Evolutionary conservation across 2,113 vertebrate genomes (phyloP).

Genomic region (Raphicerus campestris): DNA sequence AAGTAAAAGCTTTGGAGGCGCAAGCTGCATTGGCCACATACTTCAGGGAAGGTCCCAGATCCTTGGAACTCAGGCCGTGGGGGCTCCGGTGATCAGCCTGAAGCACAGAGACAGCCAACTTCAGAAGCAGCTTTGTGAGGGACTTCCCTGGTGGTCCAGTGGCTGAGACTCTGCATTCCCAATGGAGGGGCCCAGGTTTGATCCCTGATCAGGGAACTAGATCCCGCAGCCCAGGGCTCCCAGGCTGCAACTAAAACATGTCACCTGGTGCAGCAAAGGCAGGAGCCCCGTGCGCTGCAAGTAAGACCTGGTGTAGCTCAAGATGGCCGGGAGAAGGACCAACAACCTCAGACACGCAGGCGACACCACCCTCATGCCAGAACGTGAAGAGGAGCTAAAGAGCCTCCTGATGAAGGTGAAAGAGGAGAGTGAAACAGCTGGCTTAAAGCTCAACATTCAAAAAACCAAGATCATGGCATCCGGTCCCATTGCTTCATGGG

Average conservation of each 20-base stretch:
- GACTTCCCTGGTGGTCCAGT: background rate
- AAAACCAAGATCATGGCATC: background rate
- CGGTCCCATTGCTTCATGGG: background rate
- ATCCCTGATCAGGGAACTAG: background rate
- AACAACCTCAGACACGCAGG: accelerated
- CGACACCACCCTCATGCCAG: background rate
- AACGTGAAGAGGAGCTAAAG: background rate
- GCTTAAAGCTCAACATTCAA: background rate
- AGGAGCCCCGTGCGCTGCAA: accelerated
- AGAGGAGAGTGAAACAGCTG: background rate
- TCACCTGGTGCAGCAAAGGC: accelerated
- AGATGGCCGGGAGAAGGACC: accelerated
- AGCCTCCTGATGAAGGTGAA: background rate
- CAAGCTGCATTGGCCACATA: accelerated
- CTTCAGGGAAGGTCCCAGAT: background rate
- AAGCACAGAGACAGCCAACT: background rate
- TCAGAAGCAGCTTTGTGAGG: background rate
- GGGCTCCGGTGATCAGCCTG: background rate
- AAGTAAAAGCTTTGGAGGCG: no score
- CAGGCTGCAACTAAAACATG: background rate
- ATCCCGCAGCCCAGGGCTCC: background rate
- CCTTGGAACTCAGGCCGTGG: background rate
- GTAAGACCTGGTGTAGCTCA: background rate
- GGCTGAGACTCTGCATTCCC: background rate
- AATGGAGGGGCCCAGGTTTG: background rate